A percentile compares a stretch with the other conserved stretches of the same genome.
Evolutionary conservation across 2,113 vertebrate genomes (phyloP).

Genomic region (Cryptoleucopteryx plumbea): DNA sequence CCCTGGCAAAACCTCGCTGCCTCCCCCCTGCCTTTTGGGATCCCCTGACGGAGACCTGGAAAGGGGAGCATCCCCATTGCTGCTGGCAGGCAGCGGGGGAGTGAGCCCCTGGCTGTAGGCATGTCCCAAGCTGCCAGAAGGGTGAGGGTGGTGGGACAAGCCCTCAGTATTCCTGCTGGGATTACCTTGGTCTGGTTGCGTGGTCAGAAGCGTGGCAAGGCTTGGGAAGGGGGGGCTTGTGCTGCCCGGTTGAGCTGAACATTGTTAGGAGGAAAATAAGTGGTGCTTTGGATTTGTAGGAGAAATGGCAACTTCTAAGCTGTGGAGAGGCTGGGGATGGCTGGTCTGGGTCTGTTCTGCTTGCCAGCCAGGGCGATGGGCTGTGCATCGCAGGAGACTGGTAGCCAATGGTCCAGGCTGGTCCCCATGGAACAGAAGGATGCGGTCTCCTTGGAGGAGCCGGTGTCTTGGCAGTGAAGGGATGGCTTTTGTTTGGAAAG

Average conservation of each 20-base stretch:
- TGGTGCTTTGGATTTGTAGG: background rate
- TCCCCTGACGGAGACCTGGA: background rate
- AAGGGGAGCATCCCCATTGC: background rate
- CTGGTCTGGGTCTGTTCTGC: background rate
- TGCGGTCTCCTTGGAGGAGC: background rate
- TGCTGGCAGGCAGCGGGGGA: background rate
- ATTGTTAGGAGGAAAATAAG: background rate
- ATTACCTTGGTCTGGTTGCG: background rate
- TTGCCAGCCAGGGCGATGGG: background rate
- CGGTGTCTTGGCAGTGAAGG: background rate
- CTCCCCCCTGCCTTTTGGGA: background rate
- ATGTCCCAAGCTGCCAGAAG: background rate
- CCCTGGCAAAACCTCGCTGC: background rate
- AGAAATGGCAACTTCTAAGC: background rate
- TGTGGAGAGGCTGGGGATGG: background rate
- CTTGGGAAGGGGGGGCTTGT: background rate
- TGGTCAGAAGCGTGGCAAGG: background rate
- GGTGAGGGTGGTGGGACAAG: background rate
- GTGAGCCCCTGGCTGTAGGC: background rate
- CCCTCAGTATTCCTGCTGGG: rapidly evolving
- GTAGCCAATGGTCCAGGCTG: background rate
- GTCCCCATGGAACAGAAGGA: background rate
- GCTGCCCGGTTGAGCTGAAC: background rate
- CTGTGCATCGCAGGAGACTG: background rate
- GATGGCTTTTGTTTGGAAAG: background rate